phyloP scores from a whole-genome alignment of 2,888 invertebrate genomes.

The Hololepta plana region DNA sequence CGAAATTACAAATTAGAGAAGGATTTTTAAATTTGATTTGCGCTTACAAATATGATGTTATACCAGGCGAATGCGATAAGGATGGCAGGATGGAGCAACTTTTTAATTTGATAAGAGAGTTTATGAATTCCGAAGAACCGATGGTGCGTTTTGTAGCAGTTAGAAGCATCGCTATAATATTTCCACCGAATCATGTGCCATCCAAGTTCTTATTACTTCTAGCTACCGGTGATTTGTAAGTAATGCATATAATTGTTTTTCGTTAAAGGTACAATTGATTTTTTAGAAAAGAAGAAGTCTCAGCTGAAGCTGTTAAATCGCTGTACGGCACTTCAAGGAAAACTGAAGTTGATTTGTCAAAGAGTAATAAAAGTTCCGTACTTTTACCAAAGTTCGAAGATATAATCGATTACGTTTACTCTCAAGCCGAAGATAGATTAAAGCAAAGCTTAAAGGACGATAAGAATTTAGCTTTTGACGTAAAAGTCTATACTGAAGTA shows the following conservation, averaged over 20 bases:
- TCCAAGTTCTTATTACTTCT: slow-evolving; percentile 66
- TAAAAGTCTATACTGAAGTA: slow-evolving; percentile 57
- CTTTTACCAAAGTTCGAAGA: slow-evolving; percentile 54
- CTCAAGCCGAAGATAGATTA: slow-evolving; percentile 42
- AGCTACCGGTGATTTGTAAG: slow-evolving; percentile 68
- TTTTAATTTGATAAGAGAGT: slow-evolving; percentile 45
- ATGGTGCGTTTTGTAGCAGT: slow-evolving; percentile 72
- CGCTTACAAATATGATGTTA: slow-evolving; percentile 22
- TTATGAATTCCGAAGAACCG: slow-evolving; percentile 58
- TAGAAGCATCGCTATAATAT: slow-evolving; percentile 64
- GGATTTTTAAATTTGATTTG: slow-evolving; percentile 21
- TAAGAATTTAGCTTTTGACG: slow-evolving; percentile 51
- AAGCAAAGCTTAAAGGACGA: slow-evolving; percentile 36
- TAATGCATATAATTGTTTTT: slow-evolving; percentile 8
- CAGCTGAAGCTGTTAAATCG: slow-evolving; percentile 51
- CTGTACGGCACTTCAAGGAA: slow-evolving; percentile 52
- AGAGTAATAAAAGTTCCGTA: slow-evolving; percentile 15
- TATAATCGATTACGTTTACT: slow-evolving; percentile 52
- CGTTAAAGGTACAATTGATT: slow-evolving; percentile 6
- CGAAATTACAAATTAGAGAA: slow-evolving; percentile 24
- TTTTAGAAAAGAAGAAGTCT: slow-evolving; percentile 55
- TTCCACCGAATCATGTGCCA: slow-evolving; percentile 63
- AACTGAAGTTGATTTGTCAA: slow-evolving; percentile 28
- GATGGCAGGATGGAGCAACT: slow-evolving; percentile 22
- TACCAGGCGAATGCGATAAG: slow-evolving; percentile 20